Base-by-base conservation (phyloP, 2,797 vertebrate genomes). In the Notolepis coatsorum region DNA sequence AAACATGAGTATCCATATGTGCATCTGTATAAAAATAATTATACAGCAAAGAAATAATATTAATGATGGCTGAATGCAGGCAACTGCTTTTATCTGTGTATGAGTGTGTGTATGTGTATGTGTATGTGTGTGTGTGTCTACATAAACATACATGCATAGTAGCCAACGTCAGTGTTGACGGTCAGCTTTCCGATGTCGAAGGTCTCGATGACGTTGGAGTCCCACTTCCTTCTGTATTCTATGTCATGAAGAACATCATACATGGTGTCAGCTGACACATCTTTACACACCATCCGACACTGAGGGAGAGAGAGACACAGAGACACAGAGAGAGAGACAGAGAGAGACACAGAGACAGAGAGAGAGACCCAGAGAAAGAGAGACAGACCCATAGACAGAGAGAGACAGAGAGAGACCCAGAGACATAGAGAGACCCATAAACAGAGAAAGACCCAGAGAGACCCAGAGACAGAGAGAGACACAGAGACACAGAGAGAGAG, bases 231-330 rank as follows among this genome's bases (percentile, higher is more conserved):
- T 42, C 97, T 90, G 82, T 99, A 99, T 56, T 98, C 96, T 0
- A 93, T 94, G 86, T 99, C 97, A 0, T 99, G 97, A 0, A 99
- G 95, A 9, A 99, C 96, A 0, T 98, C 97, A 0, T 98, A 99
- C 78, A 98, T 95, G 0, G 91, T 94, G 57, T 96, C 96, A 0
- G 96, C 94, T 0, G 96, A 76, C 58, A 97, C 87, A 0, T 97
- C 96, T 51, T 92, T 94, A 79, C 94, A 96, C 61, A 94, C 89
- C 95, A 98, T 97, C 80, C 90, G 91, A 87, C 96, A 98, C 96
- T 98, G 88, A 58, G 21, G 41, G 28, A 46, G 10, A 56, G 1
- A 58, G 9, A 15, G 8, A 18, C 15, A 23, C 9, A 20, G 8
- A 41, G 38, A 21, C 9, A 50, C 10, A 48, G 12, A 45, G 3